These are phyloP conservation scores for Penaeus indicus DNA, from an alignment of 1,140 invertebrate genomes.

Conservation along the genomic window DNA sequence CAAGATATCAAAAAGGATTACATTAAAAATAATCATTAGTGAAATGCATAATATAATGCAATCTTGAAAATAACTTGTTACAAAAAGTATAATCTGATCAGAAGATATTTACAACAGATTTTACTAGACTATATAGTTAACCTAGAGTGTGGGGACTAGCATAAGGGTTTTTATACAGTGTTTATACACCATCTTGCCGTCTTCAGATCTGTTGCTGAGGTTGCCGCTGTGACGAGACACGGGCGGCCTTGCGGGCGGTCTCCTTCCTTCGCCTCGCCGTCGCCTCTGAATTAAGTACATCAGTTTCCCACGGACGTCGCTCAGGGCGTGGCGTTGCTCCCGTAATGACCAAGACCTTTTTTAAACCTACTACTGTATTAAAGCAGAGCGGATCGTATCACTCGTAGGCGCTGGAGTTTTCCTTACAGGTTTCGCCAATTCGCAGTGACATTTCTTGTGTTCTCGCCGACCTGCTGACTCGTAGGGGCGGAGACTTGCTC, in stretches of 20 bases:
- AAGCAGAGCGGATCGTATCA: too few relatives aligned
- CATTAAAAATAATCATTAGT: conserved; percentile 27
- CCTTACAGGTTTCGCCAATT: too few relatives aligned
- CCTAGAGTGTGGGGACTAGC: conserved; percentile 40
- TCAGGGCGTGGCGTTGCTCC: not conserved
- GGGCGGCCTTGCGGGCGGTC: not conserved
- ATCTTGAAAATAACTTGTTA: conserved; percentile 27
- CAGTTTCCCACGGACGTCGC: not conserved
- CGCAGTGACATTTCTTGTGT: too few relatives aligned
- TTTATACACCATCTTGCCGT: not conserved
- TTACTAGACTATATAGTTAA: conserved; percentile 34
- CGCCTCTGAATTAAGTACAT: too few relatives aligned
- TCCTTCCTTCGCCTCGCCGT: too few relatives aligned
- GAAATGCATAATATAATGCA: conserved; percentile 1
- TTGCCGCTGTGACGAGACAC: not conserved
- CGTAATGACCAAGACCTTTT: too few relatives aligned
- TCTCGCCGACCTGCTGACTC: too few relatives aligned
- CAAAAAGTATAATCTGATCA: conserved; percentile 35
- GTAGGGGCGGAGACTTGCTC: too few relatives aligned
- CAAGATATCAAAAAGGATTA: conserved; percentile 2
- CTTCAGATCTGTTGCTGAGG: conserved; percentile 42
- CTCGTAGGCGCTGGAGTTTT: too few relatives aligned
- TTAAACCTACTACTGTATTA: too few relatives aligned
- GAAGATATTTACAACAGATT: conserved; percentile 40
- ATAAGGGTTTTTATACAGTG: conserved; percentile 20